Percentiles rank a stretch among this genome's conserved stretches.
Conservation (phyloP, 2,888 invertebrate species). For the Anticlea derivata region DNA sequence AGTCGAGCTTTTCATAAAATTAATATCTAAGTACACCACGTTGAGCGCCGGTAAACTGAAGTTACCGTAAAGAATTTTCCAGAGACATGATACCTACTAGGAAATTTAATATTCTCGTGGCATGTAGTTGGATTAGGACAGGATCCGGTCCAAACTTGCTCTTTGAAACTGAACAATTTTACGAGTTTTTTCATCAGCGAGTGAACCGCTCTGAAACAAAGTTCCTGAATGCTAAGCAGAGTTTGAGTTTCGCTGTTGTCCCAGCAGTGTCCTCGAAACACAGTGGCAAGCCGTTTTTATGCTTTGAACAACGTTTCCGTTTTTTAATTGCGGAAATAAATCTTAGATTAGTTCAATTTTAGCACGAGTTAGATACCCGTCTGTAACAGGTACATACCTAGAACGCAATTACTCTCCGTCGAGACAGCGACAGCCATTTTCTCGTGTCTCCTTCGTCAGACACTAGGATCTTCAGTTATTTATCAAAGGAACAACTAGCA, state of each 20-base stretch:
- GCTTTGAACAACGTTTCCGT: slow-evolving; percentile 12
- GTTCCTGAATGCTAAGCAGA: slow-evolving; percentile 23
- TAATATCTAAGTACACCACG: slow-evolving; percentile 61
- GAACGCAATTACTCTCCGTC: neutral
- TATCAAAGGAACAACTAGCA: too few species aligned
- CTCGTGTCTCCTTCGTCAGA: neutral
- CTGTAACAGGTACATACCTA: slow-evolving; percentile 1
- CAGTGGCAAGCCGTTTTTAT: slow-evolving; percentile 2
- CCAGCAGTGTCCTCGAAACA: slow-evolving; percentile 10
- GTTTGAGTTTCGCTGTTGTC: slow-evolving; percentile 16
- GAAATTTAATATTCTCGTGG: slow-evolving; percentile 69
- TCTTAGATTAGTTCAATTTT: neutral
- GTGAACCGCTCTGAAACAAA: slow-evolving; percentile 16
- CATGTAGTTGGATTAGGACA: slow-evolving; percentile 45
- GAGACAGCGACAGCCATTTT: neutral
- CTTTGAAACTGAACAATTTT: slow-evolving; percentile 36
- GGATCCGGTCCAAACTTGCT: slow-evolving; percentile 34
- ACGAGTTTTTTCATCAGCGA: slow-evolving; percentile 28
- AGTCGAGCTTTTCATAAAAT: slow-evolving; percentile 61
- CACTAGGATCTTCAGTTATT: neutral
- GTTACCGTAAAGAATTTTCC: slow-evolving; percentile 63
- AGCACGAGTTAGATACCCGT: neutral
- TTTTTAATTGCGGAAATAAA: too few species aligned
- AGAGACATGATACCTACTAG: slow-evolving; percentile 67
- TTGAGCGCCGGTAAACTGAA: slow-evolving; percentile 65